Evolutionary conservation across 2,797 vertebrate genomes (phyloP).

Genomic region (Syngnathus acus): DNA sequence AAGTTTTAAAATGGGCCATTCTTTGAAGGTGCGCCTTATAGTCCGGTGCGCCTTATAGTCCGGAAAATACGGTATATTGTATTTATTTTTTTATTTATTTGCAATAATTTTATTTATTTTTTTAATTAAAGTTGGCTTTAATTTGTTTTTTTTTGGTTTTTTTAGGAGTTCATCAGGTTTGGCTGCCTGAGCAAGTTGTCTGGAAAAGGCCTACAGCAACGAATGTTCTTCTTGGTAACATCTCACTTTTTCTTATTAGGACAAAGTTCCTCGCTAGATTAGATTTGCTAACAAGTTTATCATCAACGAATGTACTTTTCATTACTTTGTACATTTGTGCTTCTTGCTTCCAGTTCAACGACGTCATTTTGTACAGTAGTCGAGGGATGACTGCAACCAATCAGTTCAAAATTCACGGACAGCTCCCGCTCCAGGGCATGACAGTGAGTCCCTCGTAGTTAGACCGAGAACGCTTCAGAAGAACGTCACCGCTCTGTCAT

Average conservation of each 20-base stretch:
- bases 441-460: conserved; percentile 68
- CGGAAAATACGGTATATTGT: no score
- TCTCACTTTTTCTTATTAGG: conserved; percentile 17
- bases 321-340: not conserved
- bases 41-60: no score
- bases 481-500: conserved; percentile 38
- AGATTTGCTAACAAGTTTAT: not conserved
- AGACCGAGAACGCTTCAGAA: not conserved
- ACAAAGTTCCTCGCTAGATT: no score
- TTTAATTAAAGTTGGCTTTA: conserved; percentile 3
- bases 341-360: conserved; percentile 78
- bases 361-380: conserved; percentile 89
- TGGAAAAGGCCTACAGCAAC: conserved; percentile 94
- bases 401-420: conserved; percentile 94
- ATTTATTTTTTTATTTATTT: no score
- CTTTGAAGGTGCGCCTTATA: no score
- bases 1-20: no score
- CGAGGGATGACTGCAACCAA: conserved; percentile 88
- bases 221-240: conserved; percentile 97
- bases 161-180: conserved; percentile 93
- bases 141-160: conserved; percentile 17
- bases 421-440: conserved; percentile 87
- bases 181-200: conserved; percentile 97
- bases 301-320: not conserved
- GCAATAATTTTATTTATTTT: not conserved